Evolutionary conservation across 2,797 vertebrate genomes (phyloP), one percentile per base, ranked within the genome.

Genomic region (Garrulus glandarius): DNA sequence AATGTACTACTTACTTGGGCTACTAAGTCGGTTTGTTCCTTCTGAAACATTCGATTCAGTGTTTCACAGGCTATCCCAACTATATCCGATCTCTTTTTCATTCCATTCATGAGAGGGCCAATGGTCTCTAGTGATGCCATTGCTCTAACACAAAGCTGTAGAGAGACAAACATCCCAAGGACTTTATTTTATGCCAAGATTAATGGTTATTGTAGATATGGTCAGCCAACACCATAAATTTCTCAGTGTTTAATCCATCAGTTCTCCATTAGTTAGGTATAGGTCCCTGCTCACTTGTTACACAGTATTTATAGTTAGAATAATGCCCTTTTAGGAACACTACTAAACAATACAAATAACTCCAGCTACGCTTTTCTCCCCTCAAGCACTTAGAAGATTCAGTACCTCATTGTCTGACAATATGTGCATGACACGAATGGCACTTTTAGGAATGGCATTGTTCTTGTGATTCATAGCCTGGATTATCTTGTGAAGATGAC

Each of bases 21-120:
- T 43, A 99, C 99, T 32, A 99, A 98, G 71, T 99, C 99, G 18
- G 98, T 99, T 97, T 99, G 99, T 76, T 99, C 99, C 93, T 98
- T 99, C 97, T 99, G 99, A 97, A 99, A 99, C 99, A 99, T 99
- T 71, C 99, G 98, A 95, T 99, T 99, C 46, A 99, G 99, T 71
- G 99, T 98, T 97, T 99, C 99, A 93, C 99, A 99, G 47, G 99
- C 99, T 90, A 99, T 92, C 27, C 99, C 99, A 23, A 99, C 98
- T 97, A 99, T 98, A 97, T 99, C 99, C 0, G 98, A 96, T 36
- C 99, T 98, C 84, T 98, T 97, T 78, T 98, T 99, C 99, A 99
- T 99, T 70, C 99, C 99, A 29, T 97, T 98, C 98, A 99, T 99
- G 72, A 99, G 97, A 4, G 99, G 99, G 9, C 99, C 98, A 59